Evolutionary conservation across 2,113 vertebrate genomes (phyloP).

Genomic region (Silurus asotus): DNA sequence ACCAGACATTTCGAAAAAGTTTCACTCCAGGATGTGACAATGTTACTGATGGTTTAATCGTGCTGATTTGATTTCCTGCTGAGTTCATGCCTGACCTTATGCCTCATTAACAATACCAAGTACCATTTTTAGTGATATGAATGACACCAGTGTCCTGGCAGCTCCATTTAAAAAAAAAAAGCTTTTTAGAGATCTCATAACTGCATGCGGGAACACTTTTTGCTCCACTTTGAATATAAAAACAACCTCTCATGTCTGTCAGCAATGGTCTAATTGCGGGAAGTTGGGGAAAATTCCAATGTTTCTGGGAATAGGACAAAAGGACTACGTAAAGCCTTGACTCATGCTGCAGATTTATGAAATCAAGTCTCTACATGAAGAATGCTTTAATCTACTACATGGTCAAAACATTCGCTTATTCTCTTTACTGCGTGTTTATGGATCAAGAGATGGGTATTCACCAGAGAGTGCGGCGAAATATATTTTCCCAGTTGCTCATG

Average conservation of each 20-base stretch:
- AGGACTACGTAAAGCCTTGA: neutral
- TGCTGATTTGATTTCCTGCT: neutral
- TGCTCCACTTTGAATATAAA: neutral
- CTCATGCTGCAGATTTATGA: neutral
- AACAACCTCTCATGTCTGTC: neutral
- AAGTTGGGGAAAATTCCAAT: constrained; percentile 1
- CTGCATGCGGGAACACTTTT: neutral
- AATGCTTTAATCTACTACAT: constrained; percentile 27
- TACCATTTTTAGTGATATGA: constrained; percentile 3
- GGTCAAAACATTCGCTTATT: constrained; percentile 1
- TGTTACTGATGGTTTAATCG: neutral
- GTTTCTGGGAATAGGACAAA: constrained; percentile 27
- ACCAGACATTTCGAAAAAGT: neutral
- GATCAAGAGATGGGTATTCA: constrained; percentile 6
- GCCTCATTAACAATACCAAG: neutral
- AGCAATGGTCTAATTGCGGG: neutral
- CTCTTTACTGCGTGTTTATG: neutral
- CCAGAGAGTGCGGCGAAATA: constrained; percentile 26
- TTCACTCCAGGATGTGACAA: neutral
- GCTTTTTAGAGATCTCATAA: neutral
- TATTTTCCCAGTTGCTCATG: constrained; percentile 12
- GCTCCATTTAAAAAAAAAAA: neutral
- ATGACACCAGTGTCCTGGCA: neutral
- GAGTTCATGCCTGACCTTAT: neutral
- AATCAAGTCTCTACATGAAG: constrained; percentile 17